Evolutionary conservation across 2,113 vertebrate genomes (phyloP), one percentile per base, ranked within the genome.

Genomic region (Heterotilapia buettikoferi): DNA sequence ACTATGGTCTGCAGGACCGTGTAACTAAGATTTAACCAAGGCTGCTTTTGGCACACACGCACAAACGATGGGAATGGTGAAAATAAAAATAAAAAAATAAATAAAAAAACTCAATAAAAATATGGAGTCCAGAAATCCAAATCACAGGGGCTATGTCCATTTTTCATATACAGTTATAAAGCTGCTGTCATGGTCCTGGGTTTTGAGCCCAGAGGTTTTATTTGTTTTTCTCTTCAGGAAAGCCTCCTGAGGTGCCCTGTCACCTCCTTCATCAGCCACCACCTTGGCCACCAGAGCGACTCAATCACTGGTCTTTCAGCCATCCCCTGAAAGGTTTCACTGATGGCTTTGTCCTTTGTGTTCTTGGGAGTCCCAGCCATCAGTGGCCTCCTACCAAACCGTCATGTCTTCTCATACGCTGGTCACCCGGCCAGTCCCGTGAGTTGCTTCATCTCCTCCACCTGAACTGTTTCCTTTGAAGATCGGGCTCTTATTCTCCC

Each of bases 371-470:
- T 66, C 33, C 6, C 33, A 0, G 59, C 59, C 59, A 61, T 33
- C 59, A 33, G 59, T 4, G 59, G 59, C 59, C 9, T 33, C 59
- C 16, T 33, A 19, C 9, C 57, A 61, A 61, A 33, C 57, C 1
- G 0, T 29, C 26, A 16, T 59, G 2, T 31, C 13, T 59, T 59
- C 26, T 59, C 56, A 29, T 29, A 29, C 0, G 13, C 56, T 29
- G 56, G 56, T 29, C 56, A 59, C 26, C 57, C 1, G 5, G 57
- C 26, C 26, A 31, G 16, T 29, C 57, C 57, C 29, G 9, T 61
- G 57, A 61, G 57, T 33, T 6, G 29, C 29, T 33, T 61, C 29
- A 1, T 61, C 57, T 61, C 57, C 8, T 61, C 29, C 29, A 33
- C 57, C 29, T 61, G 57, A 61, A 61, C 57, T 61, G 57, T 61